Conservation (phyloP, 2,797 vertebrate species). For the Podarcis lilfordi region DNA sequence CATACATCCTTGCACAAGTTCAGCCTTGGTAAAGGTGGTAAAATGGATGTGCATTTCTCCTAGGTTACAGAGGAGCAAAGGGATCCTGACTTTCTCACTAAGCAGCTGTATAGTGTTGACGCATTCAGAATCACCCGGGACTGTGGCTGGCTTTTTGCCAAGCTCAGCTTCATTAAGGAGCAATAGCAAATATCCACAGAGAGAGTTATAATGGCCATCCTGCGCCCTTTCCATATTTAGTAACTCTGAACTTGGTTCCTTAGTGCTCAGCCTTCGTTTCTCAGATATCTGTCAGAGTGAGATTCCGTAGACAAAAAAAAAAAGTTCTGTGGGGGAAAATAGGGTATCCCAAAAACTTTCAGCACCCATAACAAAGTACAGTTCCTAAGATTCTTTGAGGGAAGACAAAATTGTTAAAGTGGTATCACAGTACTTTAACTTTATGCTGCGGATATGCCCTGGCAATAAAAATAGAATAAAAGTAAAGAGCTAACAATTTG, state of each 20-base stretch:
- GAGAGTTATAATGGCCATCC: background rate
- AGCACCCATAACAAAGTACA: too few species aligned
- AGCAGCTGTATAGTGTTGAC: background rate
- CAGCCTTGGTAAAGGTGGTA: background rate
- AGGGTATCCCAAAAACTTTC: background rate
- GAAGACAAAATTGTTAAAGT: background rate
- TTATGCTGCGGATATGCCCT: too few species aligned
- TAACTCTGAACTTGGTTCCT: background rate
- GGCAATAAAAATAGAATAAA: too few species aligned
- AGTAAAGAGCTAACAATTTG: too few species aligned
- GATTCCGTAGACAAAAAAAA: background rate
- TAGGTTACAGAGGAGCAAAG: conserved; percentile 15
- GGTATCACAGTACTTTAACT: too few species aligned
- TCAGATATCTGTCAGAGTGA: background rate
- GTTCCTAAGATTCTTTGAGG: background rate
- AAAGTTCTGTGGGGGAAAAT: background rate
- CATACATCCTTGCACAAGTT: background rate
- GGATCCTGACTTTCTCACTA: background rate
- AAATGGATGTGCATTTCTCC: background rate
- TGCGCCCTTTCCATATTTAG: background rate
- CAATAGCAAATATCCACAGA: background rate
- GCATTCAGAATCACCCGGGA: background rate
- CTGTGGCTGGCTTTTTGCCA: background rate
- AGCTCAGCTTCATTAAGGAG: background rate
- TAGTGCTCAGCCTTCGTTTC: background rate